Evolutionary conservation across 1,140 invertebrate genomes (phyloP).

Genomic region (Delia radicum): DNA sequence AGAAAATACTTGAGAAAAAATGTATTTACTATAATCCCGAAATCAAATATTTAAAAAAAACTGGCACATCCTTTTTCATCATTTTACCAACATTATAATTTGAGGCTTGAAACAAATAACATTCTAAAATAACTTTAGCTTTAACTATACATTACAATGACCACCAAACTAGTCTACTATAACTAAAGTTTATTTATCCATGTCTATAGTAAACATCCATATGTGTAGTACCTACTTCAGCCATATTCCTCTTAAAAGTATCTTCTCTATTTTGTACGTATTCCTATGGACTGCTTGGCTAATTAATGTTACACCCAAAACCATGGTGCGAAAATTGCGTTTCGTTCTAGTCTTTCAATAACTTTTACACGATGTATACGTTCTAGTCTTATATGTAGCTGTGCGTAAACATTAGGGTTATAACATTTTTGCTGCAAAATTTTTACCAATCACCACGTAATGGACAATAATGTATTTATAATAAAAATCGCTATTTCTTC

Average conservation of each 20-base stretch:
- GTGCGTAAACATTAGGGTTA: too few species aligned
- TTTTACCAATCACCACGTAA: too few species aligned
- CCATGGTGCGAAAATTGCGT: conserved; percentile 20
- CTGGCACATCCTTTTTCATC: too few species aligned
- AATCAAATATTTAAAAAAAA: too few species aligned
- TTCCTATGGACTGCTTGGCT: conserved; percentile 8
- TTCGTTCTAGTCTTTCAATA: conserved; percentile 22
- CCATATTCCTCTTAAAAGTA: neutral
- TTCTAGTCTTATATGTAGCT: too few species aligned
- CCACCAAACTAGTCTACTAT: neutral
- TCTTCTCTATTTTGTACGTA: neutral
- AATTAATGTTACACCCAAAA: conserved; percentile 24
- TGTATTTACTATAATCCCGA: too few species aligned
- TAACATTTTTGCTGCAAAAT: too few species aligned
- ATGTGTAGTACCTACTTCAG: neutral
- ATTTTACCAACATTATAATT: too few species aligned
- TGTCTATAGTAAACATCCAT: neutral
- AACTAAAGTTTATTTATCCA: neutral
- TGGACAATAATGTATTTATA: too few species aligned
- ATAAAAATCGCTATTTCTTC: too few species aligned
- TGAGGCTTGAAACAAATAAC: neutral
- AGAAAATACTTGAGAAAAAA: too few species aligned
- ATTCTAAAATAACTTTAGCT: neutral
- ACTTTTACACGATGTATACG: too few species aligned
- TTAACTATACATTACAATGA: neutral